Percentiles rank a stretch among this genome's conserved stretches.
These are phyloP conservation scores for Myxocyprinus asiaticus DNA, from an alignment of 2,113 vertebrate species.

Conservation along the genomic window DNA sequence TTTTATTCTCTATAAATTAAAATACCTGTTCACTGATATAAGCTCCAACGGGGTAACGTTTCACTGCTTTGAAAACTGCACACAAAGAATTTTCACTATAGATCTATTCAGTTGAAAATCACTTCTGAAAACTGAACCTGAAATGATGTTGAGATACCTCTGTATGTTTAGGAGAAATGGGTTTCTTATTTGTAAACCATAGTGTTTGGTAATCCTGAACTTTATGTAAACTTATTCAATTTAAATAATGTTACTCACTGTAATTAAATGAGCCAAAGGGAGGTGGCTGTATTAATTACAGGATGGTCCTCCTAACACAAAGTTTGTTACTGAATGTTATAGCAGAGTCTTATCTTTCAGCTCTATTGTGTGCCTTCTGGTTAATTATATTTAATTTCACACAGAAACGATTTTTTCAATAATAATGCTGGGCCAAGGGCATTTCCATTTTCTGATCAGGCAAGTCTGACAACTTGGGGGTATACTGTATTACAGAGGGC, in stretches of 20 bases:
- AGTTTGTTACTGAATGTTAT: conserved; percentile 19
- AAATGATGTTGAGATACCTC: neutral
- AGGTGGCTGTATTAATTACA: neutral
- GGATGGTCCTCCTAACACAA: conserved; percentile 20
- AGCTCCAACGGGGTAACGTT: neutral
- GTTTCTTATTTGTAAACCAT: neutral
- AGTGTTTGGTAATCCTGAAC: neutral
- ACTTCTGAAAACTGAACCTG: conserved; percentile 8
- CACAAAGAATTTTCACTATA: neutral
- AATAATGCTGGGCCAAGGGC: conserved; percentile 25
- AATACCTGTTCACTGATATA: neutral
- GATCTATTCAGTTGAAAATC: neutral
- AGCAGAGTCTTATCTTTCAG: conserved; percentile 13
- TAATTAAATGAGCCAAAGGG: conserved; percentile 7
- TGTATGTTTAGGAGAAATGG: neutral
- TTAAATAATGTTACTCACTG: neutral
- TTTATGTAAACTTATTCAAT: too few species aligned
- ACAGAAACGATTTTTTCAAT: conserved; percentile 34
- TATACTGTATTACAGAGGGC: neutral
- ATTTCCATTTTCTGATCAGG: conserved; percentile 13
- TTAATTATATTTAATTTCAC: conserved; percentile 36
- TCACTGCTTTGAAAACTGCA: neutral
- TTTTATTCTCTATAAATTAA: too few species aligned
- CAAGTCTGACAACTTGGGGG: neutral
- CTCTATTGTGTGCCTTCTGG: neutral